These are phyloP conservation scores for Andrena hattorfiana DNA, from an alignment of 2,888 invertebrate species.

Conservation along the genomic window DNA sequence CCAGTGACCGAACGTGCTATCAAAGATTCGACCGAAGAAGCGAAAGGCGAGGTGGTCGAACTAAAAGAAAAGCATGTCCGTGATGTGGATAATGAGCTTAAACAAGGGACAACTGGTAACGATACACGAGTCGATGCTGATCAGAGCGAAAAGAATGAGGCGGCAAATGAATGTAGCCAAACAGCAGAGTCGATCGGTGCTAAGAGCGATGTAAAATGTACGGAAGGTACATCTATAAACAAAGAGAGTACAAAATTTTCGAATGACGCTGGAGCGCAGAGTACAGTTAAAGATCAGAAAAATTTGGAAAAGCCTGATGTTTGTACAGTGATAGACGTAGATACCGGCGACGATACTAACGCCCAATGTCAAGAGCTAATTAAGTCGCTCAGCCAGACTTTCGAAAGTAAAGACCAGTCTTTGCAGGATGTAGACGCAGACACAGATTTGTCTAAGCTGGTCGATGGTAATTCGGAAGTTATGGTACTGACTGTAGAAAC, in stretches of 20 bases:
- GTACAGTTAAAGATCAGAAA: constrained; percentile 2
- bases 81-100: background rate
- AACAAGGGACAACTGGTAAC: background rate
- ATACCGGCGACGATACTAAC: constrained; percentile 20
- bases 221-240: background rate
- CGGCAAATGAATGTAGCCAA: background rate
- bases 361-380: constrained; percentile 44
- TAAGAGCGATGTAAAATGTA: constrained; percentile 16
- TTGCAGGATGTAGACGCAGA: constrained; percentile 47
- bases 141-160: background rate
- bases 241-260: constrained; percentile 28
- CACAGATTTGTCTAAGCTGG: constrained; percentile 59
- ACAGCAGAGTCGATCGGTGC: background rate
- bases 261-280: background rate
- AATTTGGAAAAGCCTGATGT: constrained; percentile 11
- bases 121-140: background rate
- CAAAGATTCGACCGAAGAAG: background rate
- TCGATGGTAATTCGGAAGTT: constrained; percentile 56
- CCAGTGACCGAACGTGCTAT: constrained; percentile 17
- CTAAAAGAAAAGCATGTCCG: constrained; percentile 1
- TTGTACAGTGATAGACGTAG: constrained; percentile 38
- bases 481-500: constrained; percentile 65
- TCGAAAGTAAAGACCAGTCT: constrained; percentile 42
- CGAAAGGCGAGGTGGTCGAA: background rate
- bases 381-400: constrained; percentile 41